Evolutionary conservation across 2,888 invertebrate genomes (phyloP), one percentile per base, ranked within the genome.

Genomic region (Molorchus minor): DNA sequence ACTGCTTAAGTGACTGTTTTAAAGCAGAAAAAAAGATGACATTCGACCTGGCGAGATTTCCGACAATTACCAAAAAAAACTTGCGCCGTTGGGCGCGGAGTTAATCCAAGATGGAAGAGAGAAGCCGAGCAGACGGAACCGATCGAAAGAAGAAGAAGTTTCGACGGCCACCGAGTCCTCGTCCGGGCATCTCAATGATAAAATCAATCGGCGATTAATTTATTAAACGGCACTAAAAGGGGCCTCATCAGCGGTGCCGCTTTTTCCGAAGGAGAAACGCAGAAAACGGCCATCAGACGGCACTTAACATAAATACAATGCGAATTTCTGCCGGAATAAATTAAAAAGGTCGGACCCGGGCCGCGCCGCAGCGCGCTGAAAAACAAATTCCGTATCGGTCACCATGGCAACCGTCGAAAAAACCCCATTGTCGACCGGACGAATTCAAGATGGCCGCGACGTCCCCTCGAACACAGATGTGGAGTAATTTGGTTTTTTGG

Each of bases 391-490:
- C 73, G 62, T n/a, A 71, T 66, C 69, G 70, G 76, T 75, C 73
- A 75, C 74, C 73, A 75, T 73, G 73, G 74, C 67, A 72, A 76
- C 75, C 66, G 67, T 58, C 62, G 68, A 74, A 77, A 76, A 75
- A 77, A 74, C 73, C 68, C 77, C 76, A 78, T 78, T 78, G 77
- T 78, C 73, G 77, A 72, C 72, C 69, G 75, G 76, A 75, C 77
- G 72, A 77, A 78, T 79, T 78, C 78, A 79, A 79, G 77, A 78
- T 78, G 78, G 77, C 77, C 71, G 70, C 67, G 74, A 74, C 75
- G 74, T 74, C 71, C 73, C 68, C 64, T 65, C 66, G 64, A 73
- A 75, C 72, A 70, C 70, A 72, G 75, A 74, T 74, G 75, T 72
- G 72, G 74, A 75, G 76, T 77, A 77, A 77, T 77, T 77, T 75